These are phyloP conservation scores for Zonotrichia leucophrys DNA, from an alignment of 2,113 vertebrate genomes.

Conservation along the genomic window DNA sequence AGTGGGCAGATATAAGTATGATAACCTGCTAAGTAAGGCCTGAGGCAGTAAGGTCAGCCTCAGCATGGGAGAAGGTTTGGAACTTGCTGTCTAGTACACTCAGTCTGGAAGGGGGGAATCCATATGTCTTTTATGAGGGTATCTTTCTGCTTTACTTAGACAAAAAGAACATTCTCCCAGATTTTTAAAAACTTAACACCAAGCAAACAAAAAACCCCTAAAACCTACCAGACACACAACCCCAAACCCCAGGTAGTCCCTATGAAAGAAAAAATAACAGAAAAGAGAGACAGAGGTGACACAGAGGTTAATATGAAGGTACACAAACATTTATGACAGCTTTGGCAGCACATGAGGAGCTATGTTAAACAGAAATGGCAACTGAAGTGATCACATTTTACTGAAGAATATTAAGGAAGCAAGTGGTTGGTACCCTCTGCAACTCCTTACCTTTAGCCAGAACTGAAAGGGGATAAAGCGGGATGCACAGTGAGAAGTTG, in stretches of 20 bases:
- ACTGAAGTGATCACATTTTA: not conserved
- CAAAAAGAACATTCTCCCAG: not conserved
- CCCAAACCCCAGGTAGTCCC: not conserved
- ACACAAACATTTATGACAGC: not conserved
- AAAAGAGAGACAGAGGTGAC: not conserved
- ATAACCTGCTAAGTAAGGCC: not conserved
- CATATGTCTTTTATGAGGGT: fast-evolving
- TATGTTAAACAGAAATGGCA: not conserved
- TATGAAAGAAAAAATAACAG: not conserved
- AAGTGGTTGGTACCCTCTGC: not conserved
- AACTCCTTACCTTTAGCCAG: slow-evolving; percentile 83
- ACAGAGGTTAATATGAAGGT: not conserved
- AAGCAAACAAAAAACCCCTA: not conserved
- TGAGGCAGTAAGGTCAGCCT: not conserved
- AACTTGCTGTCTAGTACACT: not conserved
- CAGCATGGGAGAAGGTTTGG: not conserved
- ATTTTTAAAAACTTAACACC: not conserved
- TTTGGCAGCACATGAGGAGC: not conserved
- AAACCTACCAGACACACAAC: not conserved
- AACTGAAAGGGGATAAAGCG: slow-evolving; percentile 82
- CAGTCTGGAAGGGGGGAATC: not conserved
- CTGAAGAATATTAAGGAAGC: not conserved
- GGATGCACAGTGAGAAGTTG: slow-evolving; percentile 86
- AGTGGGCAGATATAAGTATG: not conserved
- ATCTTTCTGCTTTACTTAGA: not conserved